Evolutionary conservation across 2,113 vertebrate genomes (phyloP), one percentile per base, ranked within the genome.

Genomic region (Sinocyclocheilus anophthalmus): DNA sequence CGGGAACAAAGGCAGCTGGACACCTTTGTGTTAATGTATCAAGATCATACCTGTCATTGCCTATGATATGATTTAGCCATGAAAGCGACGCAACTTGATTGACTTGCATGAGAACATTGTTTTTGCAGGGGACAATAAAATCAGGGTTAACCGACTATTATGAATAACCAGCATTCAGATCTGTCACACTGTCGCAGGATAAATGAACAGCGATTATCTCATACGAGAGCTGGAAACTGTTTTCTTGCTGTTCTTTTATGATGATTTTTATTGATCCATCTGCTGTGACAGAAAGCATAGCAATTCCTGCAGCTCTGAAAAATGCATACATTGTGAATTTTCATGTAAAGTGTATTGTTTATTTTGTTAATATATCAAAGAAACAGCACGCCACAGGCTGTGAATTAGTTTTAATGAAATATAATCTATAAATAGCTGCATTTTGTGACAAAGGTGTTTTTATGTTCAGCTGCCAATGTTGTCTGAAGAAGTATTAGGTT

Each of bases 131-230:
- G 55, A 82, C 77, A 87, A 84, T 75, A 70, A 73, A 69, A 88
- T 85, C 81, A 84, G 88, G 82, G 88, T 89, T 87, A 89, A 90
- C 63, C 82, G 76, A 82, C 73, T 85, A 79, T 90, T 88, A 87
- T 72, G 70, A 77, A 84, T 48, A 89, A 87, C 61, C 82, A 72
- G 72, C 16, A 11, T 81, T 70, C 61, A 76, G 79, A 87, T 88
- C 79, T 76, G 65, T 69, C 59, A 65, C 76, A 72, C 80, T 85
- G 84, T 87, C 84, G 76, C 72, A 59, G 73, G 50, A 77, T 90
- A 84, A 87, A 88, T 77, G 83, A 86, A 61, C 79, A 76, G 79
- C 77, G 78, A 90, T 82, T 59, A 72, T 42, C 63, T 84, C 55
- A 83, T 77, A 70, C 70, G 63, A 83, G 70, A 84, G 73, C 9